phyloP scores from a whole-genome alignment of 2,797 vertebrate genomes.

The Chelon labrosus region DNA sequence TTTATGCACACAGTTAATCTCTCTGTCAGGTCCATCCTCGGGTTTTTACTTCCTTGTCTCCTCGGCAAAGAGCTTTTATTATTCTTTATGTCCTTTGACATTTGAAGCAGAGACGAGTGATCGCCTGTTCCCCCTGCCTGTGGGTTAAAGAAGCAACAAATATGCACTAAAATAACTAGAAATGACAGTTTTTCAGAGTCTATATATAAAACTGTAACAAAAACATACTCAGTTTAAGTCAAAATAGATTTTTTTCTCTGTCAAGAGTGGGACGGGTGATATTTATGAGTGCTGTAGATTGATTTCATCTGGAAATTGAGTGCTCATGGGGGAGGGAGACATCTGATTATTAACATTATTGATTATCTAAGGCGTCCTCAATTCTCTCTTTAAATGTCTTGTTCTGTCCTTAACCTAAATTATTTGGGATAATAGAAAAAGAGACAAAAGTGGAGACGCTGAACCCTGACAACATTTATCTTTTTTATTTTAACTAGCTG shows the following conservation, averaged over 20 bases:
- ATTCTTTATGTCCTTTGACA: constrained; percentile 12
- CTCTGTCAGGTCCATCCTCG: background rate
- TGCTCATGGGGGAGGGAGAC: background rate
- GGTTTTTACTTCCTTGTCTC: background rate
- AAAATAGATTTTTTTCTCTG: background rate
- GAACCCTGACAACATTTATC: too few relatives aligned
- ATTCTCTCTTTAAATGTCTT: background rate
- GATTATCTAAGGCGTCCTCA: background rate
- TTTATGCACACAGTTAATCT: too few relatives aligned
- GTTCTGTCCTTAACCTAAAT: too few relatives aligned
- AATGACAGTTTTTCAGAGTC: background rate
- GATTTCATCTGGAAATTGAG: constrained; percentile 19
- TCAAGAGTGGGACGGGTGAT: background rate
- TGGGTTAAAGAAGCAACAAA: constrained; percentile 18
- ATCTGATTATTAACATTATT: background rate
- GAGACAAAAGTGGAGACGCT: too few relatives aligned
- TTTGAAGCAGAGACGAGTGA: constrained; percentile 23
- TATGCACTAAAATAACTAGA: background rate
- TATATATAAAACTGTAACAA: background rate
- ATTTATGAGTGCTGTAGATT: background rate
- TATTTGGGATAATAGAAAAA: too few relatives aligned
- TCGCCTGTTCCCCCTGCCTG: constrained; percentile 11
- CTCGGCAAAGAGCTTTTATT: background rate
- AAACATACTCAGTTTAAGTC: background rate
- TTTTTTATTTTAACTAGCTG: too few relatives aligned